phyloP scores from a whole-genome alignment of 2,888 invertebrate species.

The Bursaphelenchus okinawaensis region DNA sequence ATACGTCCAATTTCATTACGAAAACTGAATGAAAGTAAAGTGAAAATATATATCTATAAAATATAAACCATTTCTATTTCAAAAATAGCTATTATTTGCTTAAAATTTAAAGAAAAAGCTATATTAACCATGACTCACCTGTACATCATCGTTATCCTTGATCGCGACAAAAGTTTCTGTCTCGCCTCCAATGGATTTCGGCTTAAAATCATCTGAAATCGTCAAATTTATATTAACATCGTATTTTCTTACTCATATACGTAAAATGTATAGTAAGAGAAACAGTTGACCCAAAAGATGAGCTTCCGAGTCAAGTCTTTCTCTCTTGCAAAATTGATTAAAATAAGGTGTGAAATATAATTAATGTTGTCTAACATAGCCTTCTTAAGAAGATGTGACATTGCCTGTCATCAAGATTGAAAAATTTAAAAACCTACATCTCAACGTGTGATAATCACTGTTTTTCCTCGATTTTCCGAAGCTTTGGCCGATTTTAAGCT shows the following conservation, averaged over 20 bases:
- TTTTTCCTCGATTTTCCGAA: constrained; percentile 21
- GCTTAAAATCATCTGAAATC: constrained; percentile 53
- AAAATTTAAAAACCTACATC: constrained; percentile 32
- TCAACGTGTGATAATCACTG: constrained; percentile 35
- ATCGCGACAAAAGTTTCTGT: constrained; percentile 46
- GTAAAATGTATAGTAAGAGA: too few species aligned
- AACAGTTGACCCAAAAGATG: neutral
- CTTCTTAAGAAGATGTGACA: too few species aligned
- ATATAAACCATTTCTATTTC: too few species aligned
- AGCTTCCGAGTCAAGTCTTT: neutral
- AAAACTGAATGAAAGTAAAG: neutral
- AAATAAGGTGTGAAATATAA: neutral
- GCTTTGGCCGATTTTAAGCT: constrained; percentile 38
- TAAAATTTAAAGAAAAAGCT: too few species aligned
- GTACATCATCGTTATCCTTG: constrained; percentile 43
- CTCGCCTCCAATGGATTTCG: constrained; percentile 39
- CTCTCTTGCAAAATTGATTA: neutral
- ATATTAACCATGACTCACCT: too few species aligned
- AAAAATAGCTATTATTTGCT: too few species aligned
- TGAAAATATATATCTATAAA: neutral
- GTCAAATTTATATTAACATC: too few species aligned
- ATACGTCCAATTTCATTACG: neutral
- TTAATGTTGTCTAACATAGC: too few species aligned
- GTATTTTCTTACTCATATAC: too few species aligned
- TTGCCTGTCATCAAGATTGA: constrained; percentile 4